Conservation (phyloP, 2,113 vertebrate genomes). For the Girardinichthys multiradiatus region DNA sequence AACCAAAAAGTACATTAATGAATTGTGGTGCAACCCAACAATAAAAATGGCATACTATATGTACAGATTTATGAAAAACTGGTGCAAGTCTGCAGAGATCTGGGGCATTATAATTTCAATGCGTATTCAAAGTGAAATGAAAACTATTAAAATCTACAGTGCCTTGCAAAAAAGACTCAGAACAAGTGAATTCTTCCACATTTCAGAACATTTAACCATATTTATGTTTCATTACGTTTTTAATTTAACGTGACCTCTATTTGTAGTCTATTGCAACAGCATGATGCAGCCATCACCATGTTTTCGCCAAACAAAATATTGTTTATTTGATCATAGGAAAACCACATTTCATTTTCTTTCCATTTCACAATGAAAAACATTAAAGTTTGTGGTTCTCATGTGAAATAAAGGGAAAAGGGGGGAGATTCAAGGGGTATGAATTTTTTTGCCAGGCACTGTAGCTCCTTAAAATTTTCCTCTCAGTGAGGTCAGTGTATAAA, state of each 20-base stretch:
- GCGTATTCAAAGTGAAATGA: not conserved
- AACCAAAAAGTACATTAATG: not conserved
- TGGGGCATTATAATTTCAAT: not conserved
- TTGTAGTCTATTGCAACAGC: not conserved
- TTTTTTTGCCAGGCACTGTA: not conserved
- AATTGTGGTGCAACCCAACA: not conserved
- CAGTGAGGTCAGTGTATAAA: not conserved
- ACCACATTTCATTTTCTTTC: too few species aligned
- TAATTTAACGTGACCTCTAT: not conserved
- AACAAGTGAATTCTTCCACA: not conserved
- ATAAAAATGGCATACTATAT: not conserved
- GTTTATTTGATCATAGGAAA: not conserved
- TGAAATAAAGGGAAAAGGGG: too few species aligned
- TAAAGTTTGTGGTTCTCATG: not conserved
- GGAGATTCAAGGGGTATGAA: not conserved
- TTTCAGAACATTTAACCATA: not conserved
- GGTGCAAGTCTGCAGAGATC: constrained; percentile 17
- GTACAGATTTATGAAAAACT: constrained; percentile 14
- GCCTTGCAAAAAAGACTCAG: not conserved
- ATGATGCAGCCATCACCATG: not conserved
- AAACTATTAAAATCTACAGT: not conserved
- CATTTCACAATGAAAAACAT: not conserved
- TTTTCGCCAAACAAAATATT: not conserved
- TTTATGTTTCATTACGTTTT: too few species aligned
- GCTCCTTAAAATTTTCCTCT: not conserved